A percentile compares a stretch with the other conserved stretches of the same genome.
Evolutionary conservation across 2,113 vertebrate species (phyloP).

Genomic region (Morone saxatilis): DNA sequence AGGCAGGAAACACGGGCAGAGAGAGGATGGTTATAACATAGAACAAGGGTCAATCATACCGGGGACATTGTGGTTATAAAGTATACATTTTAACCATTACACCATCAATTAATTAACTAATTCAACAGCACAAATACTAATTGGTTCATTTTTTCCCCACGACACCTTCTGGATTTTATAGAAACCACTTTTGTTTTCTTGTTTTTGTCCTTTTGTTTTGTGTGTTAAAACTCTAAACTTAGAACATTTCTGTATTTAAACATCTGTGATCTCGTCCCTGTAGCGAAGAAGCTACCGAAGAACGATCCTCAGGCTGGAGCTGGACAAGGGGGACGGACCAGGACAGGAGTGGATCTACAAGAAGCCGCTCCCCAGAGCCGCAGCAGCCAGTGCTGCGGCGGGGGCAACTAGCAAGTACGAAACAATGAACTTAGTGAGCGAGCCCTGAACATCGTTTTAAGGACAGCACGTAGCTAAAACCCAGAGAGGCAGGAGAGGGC

Average conservation of each 20-base stretch:
- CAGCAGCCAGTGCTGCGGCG: slow-evolving; percentile 89
- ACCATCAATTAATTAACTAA: neutral
- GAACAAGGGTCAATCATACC: neutral
- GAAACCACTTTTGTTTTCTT: neutral
- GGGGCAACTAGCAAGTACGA: slow-evolving; percentile 88
- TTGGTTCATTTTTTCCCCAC: neutral
- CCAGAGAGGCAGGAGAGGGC: slow-evolving; percentile 67
- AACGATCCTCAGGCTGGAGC: slow-evolving; percentile 89
- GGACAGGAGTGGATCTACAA: slow-evolving; percentile 92
- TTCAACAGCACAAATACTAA: neutral
- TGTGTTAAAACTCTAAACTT: neutral
- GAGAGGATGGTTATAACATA: neutral
- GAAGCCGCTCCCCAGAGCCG: slow-evolving; percentile 88
- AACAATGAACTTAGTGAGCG: slow-evolving; percentile 70
- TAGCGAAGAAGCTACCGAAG: slow-evolving; percentile 97
- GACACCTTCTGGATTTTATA: neutral
- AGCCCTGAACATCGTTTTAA: slow-evolving; percentile 70
- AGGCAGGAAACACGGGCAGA: neutral
- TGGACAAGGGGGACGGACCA: slow-evolving; percentile 87
- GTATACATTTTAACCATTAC: neutral
- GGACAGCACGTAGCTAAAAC: slow-evolving; percentile 71
- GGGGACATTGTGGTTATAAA: neutral
- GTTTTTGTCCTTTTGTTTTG: neutral
- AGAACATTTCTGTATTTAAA: neutral
- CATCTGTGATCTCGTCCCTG: slow-evolving; percentile 17